A percentile compares a stretch with the other conserved stretches of the same genome.
phyloP scores from a whole-genome alignment of 2,113 vertebrate species.

The Athene cunicularia region DNA sequence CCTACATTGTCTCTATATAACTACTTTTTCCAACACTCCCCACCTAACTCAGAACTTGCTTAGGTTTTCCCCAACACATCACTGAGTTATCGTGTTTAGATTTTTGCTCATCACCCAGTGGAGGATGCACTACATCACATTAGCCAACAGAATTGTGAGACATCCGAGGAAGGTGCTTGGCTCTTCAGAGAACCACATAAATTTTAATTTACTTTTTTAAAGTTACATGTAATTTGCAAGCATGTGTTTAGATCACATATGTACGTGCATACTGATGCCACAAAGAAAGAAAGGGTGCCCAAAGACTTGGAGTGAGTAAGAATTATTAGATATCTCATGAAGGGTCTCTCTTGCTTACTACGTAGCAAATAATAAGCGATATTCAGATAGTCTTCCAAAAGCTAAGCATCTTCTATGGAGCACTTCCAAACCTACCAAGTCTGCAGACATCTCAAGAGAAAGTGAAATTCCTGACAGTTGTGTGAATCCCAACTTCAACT shows the following conservation, averaged over 20 bases:
- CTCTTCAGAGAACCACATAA: not conserved
- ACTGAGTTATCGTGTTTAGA: not conserved
- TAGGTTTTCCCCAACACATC: not conserved
- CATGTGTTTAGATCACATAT: not conserved
- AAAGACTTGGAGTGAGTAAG: not conserved
- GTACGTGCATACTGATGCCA: not conserved
- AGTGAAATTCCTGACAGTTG: not conserved
- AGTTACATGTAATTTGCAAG: not conserved
- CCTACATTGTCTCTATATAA: not conserved
- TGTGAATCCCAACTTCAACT: not conserved
- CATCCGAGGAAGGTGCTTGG: not conserved
- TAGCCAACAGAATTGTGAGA: not conserved
- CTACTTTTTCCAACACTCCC: not conserved
- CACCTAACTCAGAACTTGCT: not conserved
- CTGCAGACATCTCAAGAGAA: not conserved
- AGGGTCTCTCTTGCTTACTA: not conserved
- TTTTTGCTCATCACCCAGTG: not conserved
- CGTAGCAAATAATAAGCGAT: not conserved
- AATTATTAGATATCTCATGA: not conserved
- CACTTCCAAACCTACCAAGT: not conserved
- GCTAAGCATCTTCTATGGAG: not conserved
- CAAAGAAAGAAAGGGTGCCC: not conserved
- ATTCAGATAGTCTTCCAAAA: constrained; percentile 7
- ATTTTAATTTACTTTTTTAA: not conserved
- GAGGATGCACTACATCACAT: not conserved